Base-by-base conservation (phyloP, 2,797 vertebrate genomes). In the Gastrophryne carolinensis region DNA sequence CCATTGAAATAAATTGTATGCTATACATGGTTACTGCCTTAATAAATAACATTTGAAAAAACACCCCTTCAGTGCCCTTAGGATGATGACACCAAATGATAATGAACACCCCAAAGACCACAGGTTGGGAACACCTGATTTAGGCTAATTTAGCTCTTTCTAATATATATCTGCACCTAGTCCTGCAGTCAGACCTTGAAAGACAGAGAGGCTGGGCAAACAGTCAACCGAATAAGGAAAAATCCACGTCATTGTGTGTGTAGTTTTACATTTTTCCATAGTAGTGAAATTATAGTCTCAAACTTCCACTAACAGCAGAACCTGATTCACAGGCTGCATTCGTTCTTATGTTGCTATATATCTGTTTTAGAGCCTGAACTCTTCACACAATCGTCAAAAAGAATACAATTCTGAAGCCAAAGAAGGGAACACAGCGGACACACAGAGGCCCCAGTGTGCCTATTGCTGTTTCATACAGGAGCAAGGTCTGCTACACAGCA, bases 401-500 rank as follows among this genome's bases (percentile, higher is more conserved):
- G 29, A 73, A 54, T 52, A 54, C 39, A 53, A 39, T 29, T 39
- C 30, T 3, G 24, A 41, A 65, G 3, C 3, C 21, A 37, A 39
- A 62, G 15, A 47, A 24, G 17, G 6, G 9, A 56, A 23, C 54
- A 12, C 23, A 27, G 29, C 58, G 26, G 11, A 23, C 62, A 0
- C 60, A 79, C 79, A 79, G 81, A 63, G 63, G 4, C 3, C 34
- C 29, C 73, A 23, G 24, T 76, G 56, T 70, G 74, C 61, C 13
- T 0, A 60, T 12, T 47, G 57, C 8, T 1, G 57, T 71, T 47
- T 81, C 72, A 15, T 3, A 26, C 12, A 79, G 76, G 65, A 73
- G 2, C 26, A 39, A 32, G 65, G 35, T 69, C 23, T 53, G 70
- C 63, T 63, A 21, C 0, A 5, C 75, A 76, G 56, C 21, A 50